A percentile compares a stretch with the other conserved stretches of the same genome.
Evolutionary conservation across 2,888 invertebrate genomes (phyloP).

Genomic region (Apamea anceps): DNA sequence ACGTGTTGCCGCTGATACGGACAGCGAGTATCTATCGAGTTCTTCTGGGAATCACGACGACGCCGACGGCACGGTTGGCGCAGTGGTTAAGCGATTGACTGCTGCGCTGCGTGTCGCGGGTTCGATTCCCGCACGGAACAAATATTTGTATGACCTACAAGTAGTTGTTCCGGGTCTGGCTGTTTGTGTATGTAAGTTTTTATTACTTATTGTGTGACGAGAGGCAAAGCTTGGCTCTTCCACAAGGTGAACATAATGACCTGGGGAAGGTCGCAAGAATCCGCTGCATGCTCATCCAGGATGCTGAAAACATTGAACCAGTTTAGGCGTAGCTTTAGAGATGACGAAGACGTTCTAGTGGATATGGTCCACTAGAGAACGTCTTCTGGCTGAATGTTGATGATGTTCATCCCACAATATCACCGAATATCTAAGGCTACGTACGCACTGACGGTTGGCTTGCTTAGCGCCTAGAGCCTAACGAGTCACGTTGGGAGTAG

Average conservation of each 20-base stretch:
- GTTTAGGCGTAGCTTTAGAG: neutral
- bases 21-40: neutral
- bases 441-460: neutral
- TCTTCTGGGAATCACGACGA: constrained; percentile 7
- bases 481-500: too few relatives aligned
- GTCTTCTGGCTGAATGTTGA: neutral
- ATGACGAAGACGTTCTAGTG: neutral
- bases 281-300: neutral
- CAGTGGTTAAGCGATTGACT: too few relatives aligned
- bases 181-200: too few relatives aligned
- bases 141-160: too few relatives aligned
- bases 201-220: neutral
- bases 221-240: neutral
- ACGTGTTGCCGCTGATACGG: neutral
- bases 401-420: neutral
- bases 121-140: too few relatives aligned
- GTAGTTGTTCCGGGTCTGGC: too few relatives aligned
- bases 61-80: too few relatives aligned
- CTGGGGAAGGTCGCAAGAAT: neutral
- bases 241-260: neutral
- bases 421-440: neutral
- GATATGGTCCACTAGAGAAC: neutral
- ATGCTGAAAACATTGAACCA: neutral
- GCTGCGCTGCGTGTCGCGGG: too few relatives aligned
- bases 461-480: neutral